Percentiles rank a stretch among this genome's conserved stretches.
Conservation (phyloP, 2,113 vertebrate genomes). For the Eurystomus gularis region DNA sequence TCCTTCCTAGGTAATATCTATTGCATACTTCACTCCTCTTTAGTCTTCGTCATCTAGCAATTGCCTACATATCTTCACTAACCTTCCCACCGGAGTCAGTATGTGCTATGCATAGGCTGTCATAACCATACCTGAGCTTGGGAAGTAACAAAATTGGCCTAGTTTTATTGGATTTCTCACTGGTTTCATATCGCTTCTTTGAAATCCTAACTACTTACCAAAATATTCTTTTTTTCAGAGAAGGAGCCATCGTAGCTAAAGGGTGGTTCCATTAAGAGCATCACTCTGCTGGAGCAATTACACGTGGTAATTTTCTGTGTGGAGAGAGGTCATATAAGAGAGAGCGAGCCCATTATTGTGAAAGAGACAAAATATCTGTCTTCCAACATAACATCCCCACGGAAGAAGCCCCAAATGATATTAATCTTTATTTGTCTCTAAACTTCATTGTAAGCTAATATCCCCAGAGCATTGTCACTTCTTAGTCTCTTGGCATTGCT, state of each 20-base stretch:
- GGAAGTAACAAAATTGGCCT: background rate
- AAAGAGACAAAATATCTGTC: background rate
- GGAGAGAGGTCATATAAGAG: background rate
- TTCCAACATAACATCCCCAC: background rate
- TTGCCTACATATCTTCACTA: background rate
- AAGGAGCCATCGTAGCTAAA: background rate
- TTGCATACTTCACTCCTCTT: background rate
- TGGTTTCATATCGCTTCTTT: background rate
- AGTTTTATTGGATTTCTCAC: background rate
- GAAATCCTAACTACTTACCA: background rate
- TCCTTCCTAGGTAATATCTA: background rate
- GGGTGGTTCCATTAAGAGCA: background rate
- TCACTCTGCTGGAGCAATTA: background rate
- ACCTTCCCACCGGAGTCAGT: background rate
- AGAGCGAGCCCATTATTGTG: background rate
- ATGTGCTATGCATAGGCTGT: background rate
- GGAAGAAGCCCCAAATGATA: background rate
- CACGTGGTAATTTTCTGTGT: background rate
- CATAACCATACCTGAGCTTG: background rate
- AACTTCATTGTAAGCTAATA: background rate
- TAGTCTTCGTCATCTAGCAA: background rate
- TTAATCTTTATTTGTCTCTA: constrained; percentile 40
- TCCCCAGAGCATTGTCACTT: background rate
- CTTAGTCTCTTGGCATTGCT: background rate
- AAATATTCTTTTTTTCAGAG: background rate